These are phyloP conservation scores for Achlya flavicornis DNA, from an alignment of 2,888 invertebrate species.

Conservation along the genomic window DNA sequence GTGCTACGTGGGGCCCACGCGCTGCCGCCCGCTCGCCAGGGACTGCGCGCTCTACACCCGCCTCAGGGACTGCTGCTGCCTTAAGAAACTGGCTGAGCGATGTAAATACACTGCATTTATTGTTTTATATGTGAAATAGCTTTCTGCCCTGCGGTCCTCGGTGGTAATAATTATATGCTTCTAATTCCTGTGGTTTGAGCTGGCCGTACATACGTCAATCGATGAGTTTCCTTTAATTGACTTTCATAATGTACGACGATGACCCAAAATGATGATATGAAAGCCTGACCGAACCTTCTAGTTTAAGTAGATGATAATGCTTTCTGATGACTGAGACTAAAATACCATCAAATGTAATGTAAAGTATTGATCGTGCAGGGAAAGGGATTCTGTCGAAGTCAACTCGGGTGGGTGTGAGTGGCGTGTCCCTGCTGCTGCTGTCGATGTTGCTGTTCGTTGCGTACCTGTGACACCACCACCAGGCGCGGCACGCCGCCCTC, in stretches of 20 bases:
- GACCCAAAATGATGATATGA: no score
- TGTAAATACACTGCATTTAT: slow-evolving; percentile 61
- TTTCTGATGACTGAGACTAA: no score
- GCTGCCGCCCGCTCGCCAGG: slow-evolving; percentile 83
- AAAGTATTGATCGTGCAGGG: slow-evolving; percentile 54
- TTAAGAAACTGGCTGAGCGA: slow-evolving; percentile 81
- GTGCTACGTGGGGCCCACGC: slow-evolving; percentile 85
- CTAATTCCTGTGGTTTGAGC: no score
- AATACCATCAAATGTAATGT: not conserved
- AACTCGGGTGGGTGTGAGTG: slow-evolving; percentile 46
- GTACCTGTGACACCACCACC: slow-evolving; percentile 58
- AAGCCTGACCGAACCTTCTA: no score
- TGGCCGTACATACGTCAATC: no score
- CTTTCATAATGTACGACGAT: no score
- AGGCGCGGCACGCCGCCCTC: slow-evolving; percentile 35
- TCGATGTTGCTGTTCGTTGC: slow-evolving; percentile 54
- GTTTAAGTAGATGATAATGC: no score
- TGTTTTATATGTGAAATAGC: no score
- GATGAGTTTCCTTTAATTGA: no score
- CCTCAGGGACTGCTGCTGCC: slow-evolving; percentile 87
- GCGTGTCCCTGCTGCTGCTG: slow-evolving; percentile 54
- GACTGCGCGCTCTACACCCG: slow-evolving; percentile 86
- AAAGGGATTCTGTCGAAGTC: slow-evolving; percentile 67
- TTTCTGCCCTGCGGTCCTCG: no score
- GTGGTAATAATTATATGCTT: no score